A percentile compares a stretch with the other conserved stretches of the same genome.
Evolutionary conservation across 1,140 invertebrate genomes (phyloP).

Genomic region (Drusus annulatus): DNA sequence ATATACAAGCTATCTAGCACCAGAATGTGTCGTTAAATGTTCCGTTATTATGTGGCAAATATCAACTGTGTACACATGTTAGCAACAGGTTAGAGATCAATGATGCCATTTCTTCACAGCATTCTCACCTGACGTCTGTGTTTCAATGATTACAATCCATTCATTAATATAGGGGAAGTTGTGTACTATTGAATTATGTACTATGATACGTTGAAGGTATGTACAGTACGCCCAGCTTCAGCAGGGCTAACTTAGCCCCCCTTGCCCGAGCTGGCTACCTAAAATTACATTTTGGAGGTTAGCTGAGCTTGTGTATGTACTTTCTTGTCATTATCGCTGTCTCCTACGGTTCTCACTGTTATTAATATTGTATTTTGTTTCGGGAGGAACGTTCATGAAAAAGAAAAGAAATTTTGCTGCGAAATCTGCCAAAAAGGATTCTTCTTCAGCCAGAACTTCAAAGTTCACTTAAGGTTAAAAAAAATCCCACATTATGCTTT

Average conservation of each 20-base stretch:
- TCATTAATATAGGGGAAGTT: too few species aligned
- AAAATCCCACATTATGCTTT: background rate
- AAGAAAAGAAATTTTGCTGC: constrained; percentile 42
- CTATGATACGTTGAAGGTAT: background rate
- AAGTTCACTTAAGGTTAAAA: constrained; percentile 41
- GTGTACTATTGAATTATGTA: background rate
- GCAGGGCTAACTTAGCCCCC: background rate
- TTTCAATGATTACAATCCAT: too few species aligned
- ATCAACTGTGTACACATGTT: too few species aligned
- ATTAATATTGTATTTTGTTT: background rate
- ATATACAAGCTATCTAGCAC: too few species aligned
- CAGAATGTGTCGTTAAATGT: too few species aligned
- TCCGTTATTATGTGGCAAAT: too few species aligned
- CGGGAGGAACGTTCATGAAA: constrained; percentile 47
- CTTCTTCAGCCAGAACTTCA: constrained; percentile 40
- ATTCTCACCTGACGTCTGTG: too few species aligned
- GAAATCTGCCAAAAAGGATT: constrained; percentile 50
- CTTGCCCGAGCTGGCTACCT: background rate
- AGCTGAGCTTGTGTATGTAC: background rate
- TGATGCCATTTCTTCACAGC: background rate
- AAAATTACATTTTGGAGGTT: background rate
- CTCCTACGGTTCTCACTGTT: background rate
- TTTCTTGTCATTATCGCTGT: background rate
- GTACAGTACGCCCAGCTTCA: background rate
- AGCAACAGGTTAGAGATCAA: too few species aligned